These are phyloP conservation scores for Scalopus aquaticus DNA, from an alignment of 2,113 vertebrate species.

Conservation along the genomic window DNA sequence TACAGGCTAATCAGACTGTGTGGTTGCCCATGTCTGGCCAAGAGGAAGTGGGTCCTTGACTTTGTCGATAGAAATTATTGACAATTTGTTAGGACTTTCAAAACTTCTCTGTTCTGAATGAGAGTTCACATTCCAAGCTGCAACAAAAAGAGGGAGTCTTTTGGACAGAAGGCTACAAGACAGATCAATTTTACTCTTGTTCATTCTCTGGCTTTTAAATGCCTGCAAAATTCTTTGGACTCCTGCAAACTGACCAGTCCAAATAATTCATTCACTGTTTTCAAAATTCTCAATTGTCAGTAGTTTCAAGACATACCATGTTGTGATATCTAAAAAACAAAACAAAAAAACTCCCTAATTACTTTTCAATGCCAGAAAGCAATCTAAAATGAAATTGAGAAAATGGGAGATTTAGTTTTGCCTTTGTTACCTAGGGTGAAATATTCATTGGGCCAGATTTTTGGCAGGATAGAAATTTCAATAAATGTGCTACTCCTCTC, in stretches of 20 bases:
- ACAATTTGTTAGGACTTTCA: neutral
- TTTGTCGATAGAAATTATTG: neutral
- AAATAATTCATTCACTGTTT: constrained; percentile 8
- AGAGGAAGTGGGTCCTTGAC: neutral
- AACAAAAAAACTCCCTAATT: neutral
- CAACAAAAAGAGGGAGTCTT: constrained; percentile 12
- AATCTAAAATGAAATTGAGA: constrained; percentile 12
- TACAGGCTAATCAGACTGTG: neutral
- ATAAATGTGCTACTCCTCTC: neutral
- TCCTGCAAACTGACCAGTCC: constrained; percentile 50
- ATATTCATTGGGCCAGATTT: neutral
- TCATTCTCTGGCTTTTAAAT: constrained; percentile 37
- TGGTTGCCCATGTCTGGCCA: accelerated
- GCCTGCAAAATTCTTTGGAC: constrained; percentile 50
- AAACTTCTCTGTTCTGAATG: constrained; percentile 36
- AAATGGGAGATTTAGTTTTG: constrained; percentile 2
- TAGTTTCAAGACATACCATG: neutral
- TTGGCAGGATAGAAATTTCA: neutral
- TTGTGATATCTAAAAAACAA: neutral
- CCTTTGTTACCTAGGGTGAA: neutral
- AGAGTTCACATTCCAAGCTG: neutral
- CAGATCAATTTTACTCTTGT: constrained; percentile 59
- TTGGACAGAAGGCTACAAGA: constrained; percentile 16
- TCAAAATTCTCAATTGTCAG: neutral
- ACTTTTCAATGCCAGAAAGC: constrained; percentile 24